phyloP scores from a whole-genome alignment of 2,888 invertebrate species.

The Clepsis dumicolana region DNA sequence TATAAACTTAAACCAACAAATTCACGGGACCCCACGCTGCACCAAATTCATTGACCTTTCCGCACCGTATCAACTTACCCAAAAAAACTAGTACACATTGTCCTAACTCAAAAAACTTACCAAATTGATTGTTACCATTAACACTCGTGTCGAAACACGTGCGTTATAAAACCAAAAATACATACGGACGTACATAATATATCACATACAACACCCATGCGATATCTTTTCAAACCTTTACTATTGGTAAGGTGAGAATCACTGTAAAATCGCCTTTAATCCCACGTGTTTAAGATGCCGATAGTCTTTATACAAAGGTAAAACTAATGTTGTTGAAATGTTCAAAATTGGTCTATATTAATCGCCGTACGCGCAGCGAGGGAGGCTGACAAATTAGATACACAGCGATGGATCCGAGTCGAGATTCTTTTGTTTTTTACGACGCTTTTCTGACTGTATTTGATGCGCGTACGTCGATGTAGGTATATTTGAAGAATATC shows the following conservation, averaged over 20 bases:
- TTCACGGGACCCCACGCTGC: background rate
- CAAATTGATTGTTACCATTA: slow-evolving; percentile 82
- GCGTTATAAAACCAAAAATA: slow-evolving; percentile 74
- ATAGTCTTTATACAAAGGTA: background rate
- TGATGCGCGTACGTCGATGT: slow-evolving; percentile 6
- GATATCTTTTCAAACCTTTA: slow-evolving; percentile 47
- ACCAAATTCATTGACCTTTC: slow-evolving; percentile 35
- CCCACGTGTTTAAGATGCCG: background rate
- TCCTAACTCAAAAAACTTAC: slow-evolving; percentile 54
- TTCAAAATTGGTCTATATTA: slow-evolving; percentile 79
- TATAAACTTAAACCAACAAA: background rate
- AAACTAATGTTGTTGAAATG: slow-evolving; percentile 46
- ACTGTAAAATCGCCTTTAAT: slow-evolving; percentile 35
- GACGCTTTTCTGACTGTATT: slow-evolving; percentile 21
- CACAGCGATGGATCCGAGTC: slow-evolving; percentile 74
- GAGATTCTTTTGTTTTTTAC: slow-evolving; percentile 50
- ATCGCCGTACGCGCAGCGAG: slow-evolving; percentile 67
- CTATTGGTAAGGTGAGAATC: slow-evolving; percentile 40
- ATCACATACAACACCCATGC: slow-evolving; percentile 69
- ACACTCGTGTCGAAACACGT: slow-evolving; percentile 75
- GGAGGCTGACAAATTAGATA: slow-evolving; percentile 81
- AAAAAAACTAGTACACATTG: slow-evolving; percentile 36
- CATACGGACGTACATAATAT: slow-evolving; percentile 73
- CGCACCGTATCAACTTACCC: slow-evolving; percentile 30
- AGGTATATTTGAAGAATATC: background rate